A percentile compares a stretch with the other conserved stretches of the same genome.
Evolutionary conservation across 2,888 invertebrate genomes (phyloP).

Genomic region (Stenodera caucasica): DNA sequence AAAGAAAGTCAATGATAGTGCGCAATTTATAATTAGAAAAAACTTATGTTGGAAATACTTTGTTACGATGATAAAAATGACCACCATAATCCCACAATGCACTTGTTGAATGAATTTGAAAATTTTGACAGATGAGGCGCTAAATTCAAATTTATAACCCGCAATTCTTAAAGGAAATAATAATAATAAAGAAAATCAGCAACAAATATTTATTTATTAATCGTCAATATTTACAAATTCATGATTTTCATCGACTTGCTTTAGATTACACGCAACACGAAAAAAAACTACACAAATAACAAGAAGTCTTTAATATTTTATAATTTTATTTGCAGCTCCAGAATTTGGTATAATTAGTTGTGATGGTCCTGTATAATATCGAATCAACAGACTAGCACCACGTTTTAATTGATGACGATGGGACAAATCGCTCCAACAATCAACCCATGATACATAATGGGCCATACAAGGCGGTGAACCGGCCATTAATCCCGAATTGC

Average conservation of each 20-base stretch:
- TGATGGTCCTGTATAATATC: conserved; percentile 67
- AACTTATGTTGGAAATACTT: conserved; percentile 36
- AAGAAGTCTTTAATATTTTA: conserved; percentile 13
- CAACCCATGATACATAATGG: conserved; percentile 75
- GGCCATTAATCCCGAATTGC: conserved; percentile 76
- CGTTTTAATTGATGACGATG: conserved; percentile 78
- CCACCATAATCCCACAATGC: conserved; percentile 55
- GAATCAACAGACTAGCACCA: conserved; percentile 80
- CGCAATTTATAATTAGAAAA: conserved; percentile 35
- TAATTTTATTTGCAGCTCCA: conserved; percentile 9
- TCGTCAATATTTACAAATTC: conserved; percentile 17
- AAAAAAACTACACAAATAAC: conserved; percentile 17
- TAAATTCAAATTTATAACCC: conserved; percentile 36
- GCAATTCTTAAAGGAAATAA: too few relatives aligned
- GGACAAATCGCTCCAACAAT: conserved; percentile 81
- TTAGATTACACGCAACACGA: background rate
- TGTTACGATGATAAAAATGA: conserved; percentile 43
- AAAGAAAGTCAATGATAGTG: conserved; percentile 35
- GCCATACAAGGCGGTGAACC: conserved; percentile 86
- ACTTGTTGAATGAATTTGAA: conserved; percentile 49
- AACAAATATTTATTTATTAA: too few relatives aligned
- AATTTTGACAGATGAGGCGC: conserved; percentile 37
- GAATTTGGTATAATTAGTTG: conserved; percentile 34
- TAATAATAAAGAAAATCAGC: too few relatives aligned
- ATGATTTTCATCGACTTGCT: background rate